Evolutionary conservation across 2,113 vertebrate species (phyloP).

Genomic region (Oreochromis niloticus): DNA sequence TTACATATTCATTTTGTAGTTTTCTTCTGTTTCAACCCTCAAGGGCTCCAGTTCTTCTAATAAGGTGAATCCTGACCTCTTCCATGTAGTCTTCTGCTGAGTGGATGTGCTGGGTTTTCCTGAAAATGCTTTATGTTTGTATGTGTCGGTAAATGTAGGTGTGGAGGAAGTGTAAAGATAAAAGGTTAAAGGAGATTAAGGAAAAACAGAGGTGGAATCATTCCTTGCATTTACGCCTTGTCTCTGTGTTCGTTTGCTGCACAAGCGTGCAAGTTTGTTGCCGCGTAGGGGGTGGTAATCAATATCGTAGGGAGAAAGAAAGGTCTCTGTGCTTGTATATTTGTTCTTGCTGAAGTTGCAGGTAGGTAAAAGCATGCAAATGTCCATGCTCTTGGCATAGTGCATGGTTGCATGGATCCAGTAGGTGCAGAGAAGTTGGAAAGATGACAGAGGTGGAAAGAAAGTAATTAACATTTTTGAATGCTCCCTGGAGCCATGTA

Average conservation of each 20-base stretch:
- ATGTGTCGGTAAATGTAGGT: not conserved
- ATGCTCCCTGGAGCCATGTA: not conserved
- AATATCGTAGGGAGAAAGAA: not conserved
- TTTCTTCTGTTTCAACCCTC: conserved; percentile 45
- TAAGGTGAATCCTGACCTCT: conserved; percentile 50
- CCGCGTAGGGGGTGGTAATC: not conserved
- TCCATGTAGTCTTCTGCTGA: conserved; percentile 9
- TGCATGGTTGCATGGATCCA: conserved; percentile 16
- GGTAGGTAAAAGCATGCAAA: conserved; percentile 6
- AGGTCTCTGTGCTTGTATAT: not conserved
- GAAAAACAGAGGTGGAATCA: not conserved
- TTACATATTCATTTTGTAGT: conserved; percentile 27
- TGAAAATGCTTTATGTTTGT: conserved; percentile 25
- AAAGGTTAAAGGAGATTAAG: not conserved
- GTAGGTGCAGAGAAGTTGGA: not conserved
- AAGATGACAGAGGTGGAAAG: not conserved
- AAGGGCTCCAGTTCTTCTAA: conserved; percentile 41
- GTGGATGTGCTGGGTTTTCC: not conserved
- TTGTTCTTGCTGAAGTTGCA: not conserved
- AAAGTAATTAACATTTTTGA: not conserved
- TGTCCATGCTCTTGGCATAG: not conserved
- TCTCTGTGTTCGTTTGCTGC: not conserved
- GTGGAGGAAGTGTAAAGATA: not conserved
- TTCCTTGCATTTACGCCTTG: not conserved
- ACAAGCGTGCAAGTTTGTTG: not conserved